These are phyloP conservation scores for Callipepla squamata DNA, from an alignment of 2,113 vertebrate species.

Conservation along the genomic window DNA sequence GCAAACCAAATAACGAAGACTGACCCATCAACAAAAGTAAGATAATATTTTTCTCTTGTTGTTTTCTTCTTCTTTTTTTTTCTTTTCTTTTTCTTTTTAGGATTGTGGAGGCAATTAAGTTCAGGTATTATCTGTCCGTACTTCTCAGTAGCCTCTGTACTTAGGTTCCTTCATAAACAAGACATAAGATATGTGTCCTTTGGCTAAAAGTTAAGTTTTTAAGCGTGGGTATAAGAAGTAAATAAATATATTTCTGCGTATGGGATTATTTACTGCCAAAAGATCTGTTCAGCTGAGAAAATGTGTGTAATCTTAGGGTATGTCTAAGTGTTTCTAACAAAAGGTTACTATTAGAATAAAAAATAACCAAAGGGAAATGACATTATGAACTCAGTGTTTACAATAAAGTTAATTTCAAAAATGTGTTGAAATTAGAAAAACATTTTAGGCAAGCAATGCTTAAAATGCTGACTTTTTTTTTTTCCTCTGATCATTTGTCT, in stretches of 20 bases:
- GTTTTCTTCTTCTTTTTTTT: neutral
- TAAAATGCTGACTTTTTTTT: neutral
- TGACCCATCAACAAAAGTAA: slow-evolving; percentile 48
- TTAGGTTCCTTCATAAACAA: neutral
- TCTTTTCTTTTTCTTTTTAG: neutral
- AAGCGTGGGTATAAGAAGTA: neutral
- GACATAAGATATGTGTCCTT: neutral
- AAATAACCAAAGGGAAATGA: slow-evolving; percentile 37
- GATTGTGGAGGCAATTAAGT: neutral
- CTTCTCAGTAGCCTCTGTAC: neutral
- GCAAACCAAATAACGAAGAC: slow-evolving; percentile 34
- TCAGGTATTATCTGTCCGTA: neutral
- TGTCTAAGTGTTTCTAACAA: neutral
- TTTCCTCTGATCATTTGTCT: neutral
- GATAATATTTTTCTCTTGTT: slow-evolving; percentile 39
- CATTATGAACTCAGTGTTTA: neutral
- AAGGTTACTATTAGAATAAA: slow-evolving; percentile 16
- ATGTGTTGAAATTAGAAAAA: neutral
- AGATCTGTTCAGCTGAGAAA: slow-evolving; percentile 17
- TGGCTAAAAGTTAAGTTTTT: slow-evolving; percentile 18
- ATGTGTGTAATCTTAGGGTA: neutral
- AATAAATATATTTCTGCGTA: slow-evolving; percentile 17
- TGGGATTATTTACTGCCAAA: slow-evolving; percentile 26
- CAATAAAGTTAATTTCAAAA: slow-evolving; percentile 46
- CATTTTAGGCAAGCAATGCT: neutral